A percentile compares a stretch with the other conserved stretches of the same genome.
phyloP scores from a whole-genome alignment of 2,113 vertebrate species.

The Sphyrna mokarran region DNA sequence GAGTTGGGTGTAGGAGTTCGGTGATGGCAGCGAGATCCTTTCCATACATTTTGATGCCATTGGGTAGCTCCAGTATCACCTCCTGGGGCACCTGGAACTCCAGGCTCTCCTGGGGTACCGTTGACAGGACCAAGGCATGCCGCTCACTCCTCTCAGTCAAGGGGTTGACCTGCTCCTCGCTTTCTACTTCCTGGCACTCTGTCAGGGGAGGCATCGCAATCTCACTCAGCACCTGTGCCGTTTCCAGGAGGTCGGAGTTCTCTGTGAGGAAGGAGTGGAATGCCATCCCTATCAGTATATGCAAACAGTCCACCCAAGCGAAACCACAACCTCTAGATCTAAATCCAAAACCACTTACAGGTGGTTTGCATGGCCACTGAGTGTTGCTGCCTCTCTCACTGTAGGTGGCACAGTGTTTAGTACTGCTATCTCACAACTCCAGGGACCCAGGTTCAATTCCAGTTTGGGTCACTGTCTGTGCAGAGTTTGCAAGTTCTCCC shows the following conservation, averaged over 20 bases:
- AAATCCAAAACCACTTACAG: background rate
- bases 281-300: background rate
- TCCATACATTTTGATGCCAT: conserved; percentile 21
- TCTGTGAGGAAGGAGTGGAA: background rate
- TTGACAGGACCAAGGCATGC: background rate
- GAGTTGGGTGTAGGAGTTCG: background rate
- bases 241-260: conserved; percentile 9
- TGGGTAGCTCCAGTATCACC: conserved; percentile 4
- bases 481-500: too few species aligned
- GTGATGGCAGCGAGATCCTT: background rate
- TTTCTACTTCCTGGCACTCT: background rate
- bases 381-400: background rate
- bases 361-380: background rate
- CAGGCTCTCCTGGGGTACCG: background rate
- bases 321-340: background rate
- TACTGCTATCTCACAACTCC: too few species aligned
- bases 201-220: background rate
- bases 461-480: too few species aligned
- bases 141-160: background rate
- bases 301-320: background rate
- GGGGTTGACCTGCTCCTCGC: background rate
- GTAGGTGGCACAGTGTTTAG: too few species aligned
- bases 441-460: too few species aligned
- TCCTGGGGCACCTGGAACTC: conserved; percentile 19
- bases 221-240: background rate